Evolutionary conservation across 2,888 invertebrate species (phyloP).

Genomic region (Matsumyia berberina): DNA sequence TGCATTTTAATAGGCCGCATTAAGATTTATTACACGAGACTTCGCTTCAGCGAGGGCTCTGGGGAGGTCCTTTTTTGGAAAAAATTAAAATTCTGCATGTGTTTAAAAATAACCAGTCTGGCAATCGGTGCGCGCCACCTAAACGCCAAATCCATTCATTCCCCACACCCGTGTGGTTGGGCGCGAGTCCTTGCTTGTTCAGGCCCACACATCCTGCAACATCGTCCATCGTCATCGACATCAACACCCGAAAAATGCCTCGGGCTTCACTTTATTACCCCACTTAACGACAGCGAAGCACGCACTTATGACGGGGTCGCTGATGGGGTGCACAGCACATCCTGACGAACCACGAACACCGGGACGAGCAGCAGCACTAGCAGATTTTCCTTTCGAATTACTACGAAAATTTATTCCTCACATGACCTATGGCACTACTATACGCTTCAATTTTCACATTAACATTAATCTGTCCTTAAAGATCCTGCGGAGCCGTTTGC

Average conservation of each 20-base stretch:
- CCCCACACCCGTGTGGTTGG: constrained; percentile 6
- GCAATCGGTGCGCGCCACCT: constrained; percentile 21
- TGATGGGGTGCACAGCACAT: constrained; percentile 54
- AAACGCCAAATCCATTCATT: constrained; percentile 33
- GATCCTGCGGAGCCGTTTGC: constrained; percentile 64
- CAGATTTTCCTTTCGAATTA: constrained; percentile 51
- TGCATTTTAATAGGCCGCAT: constrained; percentile 52
- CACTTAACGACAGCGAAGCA: constrained; percentile 64
- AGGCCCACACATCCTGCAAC: constrained; percentile 43
- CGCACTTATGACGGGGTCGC: constrained; percentile 62
- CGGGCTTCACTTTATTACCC: constrained; percentile 61
- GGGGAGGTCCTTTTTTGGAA: neutral
- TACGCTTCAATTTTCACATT: constrained; percentile 74
- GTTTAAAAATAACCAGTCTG: constrained; percentile 35
- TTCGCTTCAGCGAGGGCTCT: neutral
- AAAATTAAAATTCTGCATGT: constrained; percentile 61
- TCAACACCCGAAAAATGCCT: constrained; percentile 57
- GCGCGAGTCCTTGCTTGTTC: constrained; percentile 30
- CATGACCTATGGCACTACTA: constrained; percentile 69
- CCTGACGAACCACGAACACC: constrained; percentile 13
- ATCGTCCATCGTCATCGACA: constrained; percentile 59
- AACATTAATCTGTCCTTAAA: constrained; percentile 72
- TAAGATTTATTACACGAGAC: constrained; percentile 56
- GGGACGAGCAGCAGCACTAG: neutral
- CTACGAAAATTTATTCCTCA: constrained; percentile 57